Conservation (phyloP, 1,140 invertebrate species). For the Trinorchestia longiramus region DNA sequence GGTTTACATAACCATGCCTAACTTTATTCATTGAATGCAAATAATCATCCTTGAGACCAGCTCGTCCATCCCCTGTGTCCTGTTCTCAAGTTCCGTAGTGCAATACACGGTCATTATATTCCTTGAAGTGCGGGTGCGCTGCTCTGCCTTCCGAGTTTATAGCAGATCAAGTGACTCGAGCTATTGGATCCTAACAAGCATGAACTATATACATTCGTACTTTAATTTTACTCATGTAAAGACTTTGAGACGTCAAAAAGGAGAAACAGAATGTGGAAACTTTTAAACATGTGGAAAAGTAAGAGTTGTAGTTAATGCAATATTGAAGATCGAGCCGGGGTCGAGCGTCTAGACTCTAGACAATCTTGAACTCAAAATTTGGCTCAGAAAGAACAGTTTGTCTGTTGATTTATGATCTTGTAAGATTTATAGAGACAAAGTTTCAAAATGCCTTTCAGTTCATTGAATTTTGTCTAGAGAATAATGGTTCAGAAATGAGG, state of each 20-base stretch:
- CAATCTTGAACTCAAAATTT: not conserved
- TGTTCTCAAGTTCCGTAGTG: not conserved
- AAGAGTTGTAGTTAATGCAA: not conserved
- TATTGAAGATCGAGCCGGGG: not conserved
- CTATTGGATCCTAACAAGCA: not conserved
- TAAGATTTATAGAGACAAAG: not conserved
- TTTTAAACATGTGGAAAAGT: not conserved
- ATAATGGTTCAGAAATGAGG: not conserved
- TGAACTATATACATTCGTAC: not conserved
- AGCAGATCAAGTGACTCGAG: not conserved
- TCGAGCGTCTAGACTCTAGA: not conserved
- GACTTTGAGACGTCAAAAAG: not conserved
- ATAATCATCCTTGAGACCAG: not conserved
- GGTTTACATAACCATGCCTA: not conserved
- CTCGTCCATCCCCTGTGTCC: not conserved
- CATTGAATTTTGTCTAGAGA: not conserved
- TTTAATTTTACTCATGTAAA: not conserved
- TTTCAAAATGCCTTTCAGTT: not conserved
- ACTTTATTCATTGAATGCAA: not conserved
- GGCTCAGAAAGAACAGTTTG: not conserved
- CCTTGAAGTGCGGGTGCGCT: not conserved
- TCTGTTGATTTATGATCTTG: not conserved
- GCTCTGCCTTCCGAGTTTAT: not conserved
- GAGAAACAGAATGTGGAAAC: not conserved
- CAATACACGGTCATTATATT: not conserved